phyloP scores from a whole-genome alignment of 2,113 vertebrate genomes.

The Pterocles gutturalis region DNA sequence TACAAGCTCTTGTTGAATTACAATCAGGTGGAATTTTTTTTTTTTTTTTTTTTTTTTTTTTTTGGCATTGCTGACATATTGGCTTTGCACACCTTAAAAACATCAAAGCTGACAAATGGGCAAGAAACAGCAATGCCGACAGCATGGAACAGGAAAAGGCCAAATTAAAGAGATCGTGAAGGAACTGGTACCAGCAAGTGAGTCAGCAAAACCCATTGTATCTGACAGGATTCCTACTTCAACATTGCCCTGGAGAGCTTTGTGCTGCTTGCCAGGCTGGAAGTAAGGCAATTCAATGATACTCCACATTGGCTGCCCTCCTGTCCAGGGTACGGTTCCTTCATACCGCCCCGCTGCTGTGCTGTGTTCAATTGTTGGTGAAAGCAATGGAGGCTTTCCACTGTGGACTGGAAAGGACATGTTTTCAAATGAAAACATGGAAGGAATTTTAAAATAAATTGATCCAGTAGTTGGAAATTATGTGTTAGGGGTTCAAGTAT shows the following conservation, averaged over 20 bases:
- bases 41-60: constrained; percentile 20
- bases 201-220: not conserved
- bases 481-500: not conserved
- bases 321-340: not conserved
- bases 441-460: not conserved
- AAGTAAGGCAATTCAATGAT: not conserved
- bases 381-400: not conserved
- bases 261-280: not conserved
- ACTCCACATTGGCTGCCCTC: not conserved
- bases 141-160: constrained; percentile 30
- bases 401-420: not conserved
- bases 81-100: not conserved
- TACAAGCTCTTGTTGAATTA: constrained; percentile 34
- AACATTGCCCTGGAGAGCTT: not conserved
- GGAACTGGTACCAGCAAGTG: not conserved
- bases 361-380: not conserved
- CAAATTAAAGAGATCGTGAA: constrained; percentile 40
- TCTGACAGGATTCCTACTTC: not conserved
- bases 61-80: not conserved
- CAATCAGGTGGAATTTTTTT: constrained; percentile 27
- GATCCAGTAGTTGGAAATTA: not conserved
- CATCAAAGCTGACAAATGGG: constrained; percentile 43
- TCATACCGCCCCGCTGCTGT: not conserved
- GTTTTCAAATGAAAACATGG: not conserved
- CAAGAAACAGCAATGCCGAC: not conserved